Conservation (phyloP, 2,113 vertebrate species). For the Sceloporus undulatus region DNA sequence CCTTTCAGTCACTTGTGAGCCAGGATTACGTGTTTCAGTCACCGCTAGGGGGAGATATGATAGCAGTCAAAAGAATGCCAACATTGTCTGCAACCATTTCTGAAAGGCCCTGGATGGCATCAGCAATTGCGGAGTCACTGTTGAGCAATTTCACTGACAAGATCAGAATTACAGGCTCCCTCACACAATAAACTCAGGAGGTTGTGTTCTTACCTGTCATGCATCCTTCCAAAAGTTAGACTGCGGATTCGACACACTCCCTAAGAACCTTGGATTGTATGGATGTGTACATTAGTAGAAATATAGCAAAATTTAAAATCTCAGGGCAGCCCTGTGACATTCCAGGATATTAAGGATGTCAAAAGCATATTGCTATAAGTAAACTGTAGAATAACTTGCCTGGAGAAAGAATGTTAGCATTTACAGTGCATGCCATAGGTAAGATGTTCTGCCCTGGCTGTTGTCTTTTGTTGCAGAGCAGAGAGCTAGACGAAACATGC, state of each 20-base stretch:
- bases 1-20: background rate
- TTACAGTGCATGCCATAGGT: background rate
- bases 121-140: background rate
- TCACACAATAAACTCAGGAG: background rate
- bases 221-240: too few species aligned
- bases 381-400: background rate
- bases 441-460: too few species aligned
- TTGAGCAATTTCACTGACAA: background rate
- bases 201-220: background rate
- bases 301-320: background rate
- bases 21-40: background rate
- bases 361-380: background rate
- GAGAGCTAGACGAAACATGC: too few species aligned
- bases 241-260: background rate
- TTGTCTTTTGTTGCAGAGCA: too few species aligned
- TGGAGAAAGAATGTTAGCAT: background rate
- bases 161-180: background rate
- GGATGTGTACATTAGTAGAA: background rate
- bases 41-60: conserved; percentile 3
- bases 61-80: background rate
- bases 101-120: background rate
- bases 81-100: background rate
- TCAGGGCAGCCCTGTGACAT: background rate
- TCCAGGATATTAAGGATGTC: background rate
- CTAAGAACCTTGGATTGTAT: background rate